These are phyloP conservation scores for Pimephales promelas DNA, from an alignment of 2,113 vertebrate species.

Conservation along the genomic window DNA sequence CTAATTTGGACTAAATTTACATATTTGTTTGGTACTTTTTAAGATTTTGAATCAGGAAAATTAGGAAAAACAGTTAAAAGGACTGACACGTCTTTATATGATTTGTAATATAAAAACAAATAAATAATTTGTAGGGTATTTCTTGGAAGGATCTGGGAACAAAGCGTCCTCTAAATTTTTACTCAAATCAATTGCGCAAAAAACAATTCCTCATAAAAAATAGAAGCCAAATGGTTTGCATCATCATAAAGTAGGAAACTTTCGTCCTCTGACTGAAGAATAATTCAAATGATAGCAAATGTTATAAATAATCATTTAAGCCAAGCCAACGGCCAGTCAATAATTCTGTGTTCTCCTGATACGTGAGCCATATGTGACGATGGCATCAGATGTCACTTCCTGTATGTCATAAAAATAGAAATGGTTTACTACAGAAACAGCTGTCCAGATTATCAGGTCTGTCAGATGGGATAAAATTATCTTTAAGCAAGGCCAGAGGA, in stretches of 20 bases:
- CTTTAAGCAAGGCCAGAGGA: neutral
- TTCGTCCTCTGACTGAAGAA: neutral
- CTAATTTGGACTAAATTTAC: neutral
- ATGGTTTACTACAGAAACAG: conserved; percentile 27
- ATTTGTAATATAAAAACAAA: neutral
- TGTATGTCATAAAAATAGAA: conserved; percentile 33
- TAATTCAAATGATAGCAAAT: neutral
- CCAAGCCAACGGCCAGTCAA: neutral
- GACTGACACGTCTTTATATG: neutral
- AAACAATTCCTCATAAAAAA: neutral
- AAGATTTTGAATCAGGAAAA: neutral
- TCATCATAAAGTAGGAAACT: conserved; percentile 9
- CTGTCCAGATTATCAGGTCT: conserved; percentile 36
- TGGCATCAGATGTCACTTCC: conserved; percentile 5
- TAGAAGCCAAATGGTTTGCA: neutral
- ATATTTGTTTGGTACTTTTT: neutral
- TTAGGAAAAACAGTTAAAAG: neutral
- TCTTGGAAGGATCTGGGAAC: no score
- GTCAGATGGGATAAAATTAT: conserved; percentile 19
- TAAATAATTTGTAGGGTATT: neutral
- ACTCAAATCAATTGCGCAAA: neutral
- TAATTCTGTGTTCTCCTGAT: neutral
- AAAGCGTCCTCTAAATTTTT: no score
- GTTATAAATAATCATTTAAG: no score
- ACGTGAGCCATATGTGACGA: neutral